phyloP scores from a whole-genome alignment of 2,888 invertebrate genomes.

The Tiliacea aurago region DNA sequence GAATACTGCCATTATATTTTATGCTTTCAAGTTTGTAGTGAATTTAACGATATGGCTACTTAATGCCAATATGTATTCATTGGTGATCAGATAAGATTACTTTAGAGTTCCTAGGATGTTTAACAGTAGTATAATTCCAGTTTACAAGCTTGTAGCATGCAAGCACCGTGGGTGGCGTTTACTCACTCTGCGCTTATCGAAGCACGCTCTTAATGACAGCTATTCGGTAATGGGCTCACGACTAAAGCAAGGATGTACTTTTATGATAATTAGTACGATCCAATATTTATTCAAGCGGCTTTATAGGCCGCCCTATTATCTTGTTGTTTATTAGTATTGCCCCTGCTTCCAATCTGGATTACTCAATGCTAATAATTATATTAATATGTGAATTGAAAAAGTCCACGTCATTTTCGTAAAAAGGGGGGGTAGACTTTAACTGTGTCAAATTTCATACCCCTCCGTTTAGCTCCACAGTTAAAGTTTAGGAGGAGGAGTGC shows the following conservation, averaged over 20 bases:
- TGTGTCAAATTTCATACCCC: too few relatives aligned
- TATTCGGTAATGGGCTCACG: conserved; percentile 86
- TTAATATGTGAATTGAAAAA: too few relatives aligned
- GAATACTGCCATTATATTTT: conserved; percentile 51
- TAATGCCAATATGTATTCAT: conserved; percentile 80
- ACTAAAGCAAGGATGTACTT: conserved; percentile 82
- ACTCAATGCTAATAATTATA: conserved; percentile 70
- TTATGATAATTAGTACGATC: conserved; percentile 88
- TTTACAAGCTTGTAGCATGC: conserved; percentile 75
- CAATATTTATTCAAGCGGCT: conserved; percentile 86
- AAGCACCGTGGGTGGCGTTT: conserved; percentile 83
- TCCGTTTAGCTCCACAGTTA: too few relatives aligned
- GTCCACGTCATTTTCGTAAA: too few relatives aligned
- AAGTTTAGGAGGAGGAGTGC: too few relatives aligned
- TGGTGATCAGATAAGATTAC: conserved; percentile 77
- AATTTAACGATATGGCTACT: conserved; percentile 74
- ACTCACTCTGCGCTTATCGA: conserved; percentile 77
- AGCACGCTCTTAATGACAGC: conserved; percentile 84
- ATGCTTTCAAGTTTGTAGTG: conserved; percentile 55
- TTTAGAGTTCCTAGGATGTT: conserved; percentile 76
- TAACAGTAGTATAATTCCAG: conserved; percentile 79
- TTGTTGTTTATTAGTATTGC: conserved; percentile 85
- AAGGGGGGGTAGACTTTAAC: too few relatives aligned
- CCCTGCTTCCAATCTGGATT: conserved; percentile 77
- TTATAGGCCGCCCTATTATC: conserved; percentile 84